Evolutionary conservation across 2,113 vertebrate genomes (phyloP).

Genomic region (Danionella cerebrum): DNA sequence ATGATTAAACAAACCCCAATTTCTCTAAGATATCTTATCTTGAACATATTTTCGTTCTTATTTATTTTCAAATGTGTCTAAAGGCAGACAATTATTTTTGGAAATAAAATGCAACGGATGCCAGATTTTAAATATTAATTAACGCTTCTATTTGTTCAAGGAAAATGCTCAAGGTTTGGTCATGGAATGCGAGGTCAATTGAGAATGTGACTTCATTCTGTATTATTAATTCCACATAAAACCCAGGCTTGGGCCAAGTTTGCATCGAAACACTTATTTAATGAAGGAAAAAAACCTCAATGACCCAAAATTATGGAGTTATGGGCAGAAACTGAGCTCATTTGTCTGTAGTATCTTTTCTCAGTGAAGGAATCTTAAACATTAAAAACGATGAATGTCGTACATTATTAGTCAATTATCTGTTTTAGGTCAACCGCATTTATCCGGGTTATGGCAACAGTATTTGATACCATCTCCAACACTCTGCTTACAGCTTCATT

Average conservation of each 20-base stretch:
- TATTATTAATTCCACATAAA: no score
- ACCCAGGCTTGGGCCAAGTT: not conserved
- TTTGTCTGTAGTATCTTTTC: not conserved
- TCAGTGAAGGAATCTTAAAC: not conserved
- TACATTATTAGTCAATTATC: conserved; percentile 12
- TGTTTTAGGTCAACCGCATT: conserved; percentile 6
- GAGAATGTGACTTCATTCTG: no score
- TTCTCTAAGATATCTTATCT: no score
- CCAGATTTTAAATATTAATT: no score
- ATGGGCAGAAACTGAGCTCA: not conserved
- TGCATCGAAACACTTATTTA: not conserved
- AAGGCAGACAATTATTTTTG: no score
- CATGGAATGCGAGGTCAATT: no score
- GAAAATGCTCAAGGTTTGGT: no score
- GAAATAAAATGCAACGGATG: no score
- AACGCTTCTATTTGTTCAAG: no score
- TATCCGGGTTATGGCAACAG: conserved; percentile 6
- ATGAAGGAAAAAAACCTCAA: not conserved
- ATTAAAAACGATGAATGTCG: not conserved
- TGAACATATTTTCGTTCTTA: no score
- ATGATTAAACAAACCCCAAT: no score
- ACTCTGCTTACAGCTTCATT: not conserved
- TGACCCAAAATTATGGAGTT: not conserved
- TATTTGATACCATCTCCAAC: not conserved
- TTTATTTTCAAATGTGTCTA: no score